Conservation (phyloP, 2,113 vertebrate species). For the Junco hyemalis region DNA sequence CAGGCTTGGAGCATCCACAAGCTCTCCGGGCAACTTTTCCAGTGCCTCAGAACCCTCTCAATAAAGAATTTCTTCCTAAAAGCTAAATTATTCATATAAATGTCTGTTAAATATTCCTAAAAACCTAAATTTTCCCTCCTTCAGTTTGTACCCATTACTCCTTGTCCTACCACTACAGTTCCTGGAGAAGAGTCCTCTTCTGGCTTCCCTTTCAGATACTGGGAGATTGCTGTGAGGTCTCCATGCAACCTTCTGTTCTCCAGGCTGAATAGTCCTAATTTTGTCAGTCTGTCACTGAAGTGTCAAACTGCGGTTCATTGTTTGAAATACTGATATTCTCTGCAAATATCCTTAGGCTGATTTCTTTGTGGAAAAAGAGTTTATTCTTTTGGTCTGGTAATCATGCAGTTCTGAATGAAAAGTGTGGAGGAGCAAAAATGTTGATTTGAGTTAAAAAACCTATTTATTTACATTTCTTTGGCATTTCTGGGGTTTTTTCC, state of each 20-base stretch:
- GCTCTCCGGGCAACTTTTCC: not conserved
- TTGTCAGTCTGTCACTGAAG: not conserved
- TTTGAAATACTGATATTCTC: not conserved
- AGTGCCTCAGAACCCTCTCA: not conserved
- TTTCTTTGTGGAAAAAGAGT: not conserved
- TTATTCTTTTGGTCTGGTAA: not conserved
- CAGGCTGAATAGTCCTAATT: not conserved
- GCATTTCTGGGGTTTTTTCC: fast-evolving
- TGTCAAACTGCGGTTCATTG: not conserved
- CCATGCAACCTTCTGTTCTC: not conserved
- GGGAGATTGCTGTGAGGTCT: not conserved
- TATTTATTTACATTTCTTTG: not conserved
- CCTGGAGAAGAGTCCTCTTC: not conserved
- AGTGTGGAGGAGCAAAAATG: not conserved
- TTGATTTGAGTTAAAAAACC: not conserved
- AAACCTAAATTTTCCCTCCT: not conserved
- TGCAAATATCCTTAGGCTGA: not conserved
- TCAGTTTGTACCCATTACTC: not conserved
- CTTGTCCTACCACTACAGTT: not conserved
- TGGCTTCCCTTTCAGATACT: not conserved
- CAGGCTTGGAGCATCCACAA: not conserved
- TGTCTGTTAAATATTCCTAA: not conserved
- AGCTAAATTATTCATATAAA: not conserved
- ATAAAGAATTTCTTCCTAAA: not conserved
- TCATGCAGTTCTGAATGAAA: not conserved